These are phyloP conservation scores for Trypoxylon attenuatum DNA, from an alignment of 2,888 invertebrate genomes.

Conservation along the genomic window DNA sequence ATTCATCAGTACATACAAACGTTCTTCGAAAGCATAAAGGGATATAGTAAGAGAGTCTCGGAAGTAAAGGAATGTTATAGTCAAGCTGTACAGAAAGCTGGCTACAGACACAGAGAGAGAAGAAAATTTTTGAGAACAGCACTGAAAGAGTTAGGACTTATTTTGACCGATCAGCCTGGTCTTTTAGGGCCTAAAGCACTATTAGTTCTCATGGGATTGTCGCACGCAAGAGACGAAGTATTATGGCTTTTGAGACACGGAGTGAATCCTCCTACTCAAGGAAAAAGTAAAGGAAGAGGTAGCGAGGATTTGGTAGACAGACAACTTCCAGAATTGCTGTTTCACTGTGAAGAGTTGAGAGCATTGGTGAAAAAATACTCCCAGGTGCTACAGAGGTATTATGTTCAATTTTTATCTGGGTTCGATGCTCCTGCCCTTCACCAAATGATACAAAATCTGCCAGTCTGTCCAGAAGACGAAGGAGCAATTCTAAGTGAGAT, in stretches of 20 bases:
- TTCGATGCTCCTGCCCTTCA: constrained; percentile 96
- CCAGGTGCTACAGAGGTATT: constrained; percentile 97
- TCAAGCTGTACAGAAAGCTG: constrained; percentile 92
- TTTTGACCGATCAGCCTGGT: constrained; percentile 98
- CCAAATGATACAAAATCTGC: constrained; percentile 86
- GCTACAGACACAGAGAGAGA: constrained; percentile 93
- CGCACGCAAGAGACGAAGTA: constrained; percentile 97
- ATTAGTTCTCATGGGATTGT: constrained; percentile 96
- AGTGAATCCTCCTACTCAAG: constrained; percentile 92
- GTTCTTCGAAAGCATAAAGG: constrained; percentile 96
- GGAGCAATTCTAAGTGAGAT: constrained; percentile 94
- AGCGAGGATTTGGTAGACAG: constrained; percentile 96
- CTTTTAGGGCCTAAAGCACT: constrained; percentile 97
- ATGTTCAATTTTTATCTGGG: constrained; percentile 96
- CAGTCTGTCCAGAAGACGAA: constrained; percentile 94
- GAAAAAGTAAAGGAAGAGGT: constrained; percentile 88
- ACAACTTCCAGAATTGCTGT: constrained; percentile 96
- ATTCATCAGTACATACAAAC: constrained; percentile 94
- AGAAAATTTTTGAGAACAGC: constrained; percentile 97
- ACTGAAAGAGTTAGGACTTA: constrained; percentile 93
- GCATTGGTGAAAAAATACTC: constrained; percentile 96
- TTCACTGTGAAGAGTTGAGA: constrained; percentile 98
- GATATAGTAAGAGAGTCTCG: constrained; percentile 91
- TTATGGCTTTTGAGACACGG: constrained; percentile 97
- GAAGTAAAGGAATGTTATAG: constrained; percentile 97